Percentiles rank a stretch among this genome's conserved stretches.
phyloP scores from a whole-genome alignment of 2,113 vertebrate species.

The Panurus biarmicus region DNA sequence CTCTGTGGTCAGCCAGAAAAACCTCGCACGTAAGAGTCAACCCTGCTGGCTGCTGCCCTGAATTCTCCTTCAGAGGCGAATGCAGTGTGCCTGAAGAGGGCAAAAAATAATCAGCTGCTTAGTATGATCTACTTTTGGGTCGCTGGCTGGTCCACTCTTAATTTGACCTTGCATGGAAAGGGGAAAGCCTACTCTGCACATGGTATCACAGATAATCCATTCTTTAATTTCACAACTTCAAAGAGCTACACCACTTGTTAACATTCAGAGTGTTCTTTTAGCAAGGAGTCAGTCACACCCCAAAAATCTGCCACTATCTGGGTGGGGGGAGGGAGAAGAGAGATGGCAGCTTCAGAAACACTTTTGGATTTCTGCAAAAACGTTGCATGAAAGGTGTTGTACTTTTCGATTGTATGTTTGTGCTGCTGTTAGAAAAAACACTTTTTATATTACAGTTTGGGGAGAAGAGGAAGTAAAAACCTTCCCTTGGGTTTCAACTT shows the following conservation, averaged over 20 bases:
- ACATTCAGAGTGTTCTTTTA: conserved; percentile 13
- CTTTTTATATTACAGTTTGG: neutral
- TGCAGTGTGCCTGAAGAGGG: conserved; percentile 16
- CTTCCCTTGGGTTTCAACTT: neutral
- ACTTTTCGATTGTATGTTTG: neutral
- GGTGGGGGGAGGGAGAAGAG: neutral
- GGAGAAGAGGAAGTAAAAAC: neutral
- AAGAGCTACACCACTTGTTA: conserved; percentile 51
- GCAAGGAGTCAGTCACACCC: conserved; percentile 10
- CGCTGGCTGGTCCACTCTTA: conserved; percentile 40
- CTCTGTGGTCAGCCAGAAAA: conserved; percentile 60
- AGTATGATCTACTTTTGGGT: conserved; percentile 50
- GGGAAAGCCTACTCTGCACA: conserved; percentile 45
- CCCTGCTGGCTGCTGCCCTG: conserved; percentile 53
- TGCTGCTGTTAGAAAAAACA: neutral
- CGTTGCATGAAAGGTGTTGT: neutral
- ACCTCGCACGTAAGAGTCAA: conserved; percentile 50
- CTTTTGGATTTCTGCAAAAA: conserved; percentile 1
- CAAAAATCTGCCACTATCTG: neutral
- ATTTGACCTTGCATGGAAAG: conserved; percentile 68
- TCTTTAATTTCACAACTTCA: conserved; percentile 54
- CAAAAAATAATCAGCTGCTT: conserved; percentile 53
- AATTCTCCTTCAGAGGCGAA: conserved; percentile 34
- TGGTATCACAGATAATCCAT: conserved; percentile 55
- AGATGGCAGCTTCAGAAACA: neutral